Evolutionary conservation across 2,888 invertebrate genomes (phyloP).

Genomic region (Erebia palarica): DNA sequence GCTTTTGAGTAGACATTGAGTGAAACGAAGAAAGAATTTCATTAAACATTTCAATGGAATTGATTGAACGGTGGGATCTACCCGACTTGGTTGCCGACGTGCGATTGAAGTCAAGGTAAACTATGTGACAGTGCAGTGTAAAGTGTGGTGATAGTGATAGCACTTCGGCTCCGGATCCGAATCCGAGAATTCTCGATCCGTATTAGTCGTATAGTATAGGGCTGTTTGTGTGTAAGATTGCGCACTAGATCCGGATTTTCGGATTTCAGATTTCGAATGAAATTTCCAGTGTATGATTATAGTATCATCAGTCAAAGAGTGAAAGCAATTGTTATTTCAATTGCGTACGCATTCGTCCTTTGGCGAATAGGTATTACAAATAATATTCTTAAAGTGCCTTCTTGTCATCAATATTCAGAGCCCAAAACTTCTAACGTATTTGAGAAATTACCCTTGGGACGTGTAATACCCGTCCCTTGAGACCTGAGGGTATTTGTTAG

Average conservation of each 20-base stretch:
- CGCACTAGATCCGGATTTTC: too few species aligned
- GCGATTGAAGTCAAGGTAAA: not conserved
- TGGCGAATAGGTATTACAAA: not conserved
- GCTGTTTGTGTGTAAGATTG: too few species aligned
- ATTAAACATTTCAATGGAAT: slow-evolving; percentile 28
- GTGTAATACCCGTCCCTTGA: not conserved
- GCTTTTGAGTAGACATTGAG: slow-evolving; percentile 16
- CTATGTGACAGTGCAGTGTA: not conserved
- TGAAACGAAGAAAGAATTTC: slow-evolving; percentile 34
- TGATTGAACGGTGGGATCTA: not conserved
- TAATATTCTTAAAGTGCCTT: slow-evolving; percentile 4
- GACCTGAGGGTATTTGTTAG: not conserved
- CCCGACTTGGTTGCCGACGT: not conserved
- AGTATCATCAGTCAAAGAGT: too few species aligned
- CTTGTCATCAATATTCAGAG: slow-evolving; percentile 7
- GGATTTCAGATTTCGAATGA: not conserved
- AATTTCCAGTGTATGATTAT: too few species aligned
- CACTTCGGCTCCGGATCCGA: too few species aligned
- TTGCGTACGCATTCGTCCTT: not conserved
- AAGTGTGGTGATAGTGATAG: not conserved
- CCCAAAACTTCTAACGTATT: slow-evolving; percentile 8
- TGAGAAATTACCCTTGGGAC: slow-evolving; percentile 9
- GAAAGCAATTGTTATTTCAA: not conserved
- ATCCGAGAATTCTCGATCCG: too few species aligned
- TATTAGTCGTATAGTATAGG: too few species aligned